Percentiles rank a stretch among this genome's conserved stretches.
phyloP scores from a whole-genome alignment of 2,888 invertebrate genomes.

The Limenitis camilla region DNA sequence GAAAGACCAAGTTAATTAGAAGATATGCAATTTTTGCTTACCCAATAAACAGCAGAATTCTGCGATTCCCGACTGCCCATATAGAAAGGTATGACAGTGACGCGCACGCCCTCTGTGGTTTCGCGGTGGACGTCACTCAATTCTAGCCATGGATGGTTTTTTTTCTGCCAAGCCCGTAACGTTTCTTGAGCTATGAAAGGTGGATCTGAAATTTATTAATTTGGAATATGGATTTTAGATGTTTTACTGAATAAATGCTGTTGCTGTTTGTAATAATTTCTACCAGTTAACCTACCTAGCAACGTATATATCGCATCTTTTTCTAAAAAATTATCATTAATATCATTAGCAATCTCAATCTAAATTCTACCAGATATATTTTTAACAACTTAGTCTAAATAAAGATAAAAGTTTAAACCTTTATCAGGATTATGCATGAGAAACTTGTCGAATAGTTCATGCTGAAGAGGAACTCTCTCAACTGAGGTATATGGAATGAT shows the following conservation, averaged over 20 bases:
- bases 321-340: no score
- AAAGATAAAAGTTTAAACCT: slow-evolving; percentile 61
- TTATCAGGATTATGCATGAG: slow-evolving; percentile 84
- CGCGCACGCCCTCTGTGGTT: slow-evolving; percentile 95
- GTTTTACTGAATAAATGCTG: no score
- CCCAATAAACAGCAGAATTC: slow-evolving; percentile 94
- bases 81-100: slow-evolving; percentile 99
- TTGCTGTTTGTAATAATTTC: no score
- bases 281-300: no score
- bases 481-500: slow-evolving; percentile 94
- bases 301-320: no score
- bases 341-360: no score
- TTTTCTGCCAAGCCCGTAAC: slow-evolving; percentile 95
- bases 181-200: slow-evolving; percentile 93
- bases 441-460: slow-evolving; percentile 98
- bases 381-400: not conserved
- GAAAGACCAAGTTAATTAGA: no score
- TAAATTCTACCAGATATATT: no score
- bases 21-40: no score
- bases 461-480: slow-evolving; percentile 91
- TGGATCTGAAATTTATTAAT: slow-evolving; percentile 76
- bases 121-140: slow-evolving; percentile 97
- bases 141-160: slow-evolving; percentile 97
- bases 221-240: not conserved
- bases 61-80: slow-evolving; percentile 96